These are phyloP conservation scores for Seriola dumerili DNA, from an alignment of 2,113 vertebrate genomes.

Conservation along the genomic window DNA sequence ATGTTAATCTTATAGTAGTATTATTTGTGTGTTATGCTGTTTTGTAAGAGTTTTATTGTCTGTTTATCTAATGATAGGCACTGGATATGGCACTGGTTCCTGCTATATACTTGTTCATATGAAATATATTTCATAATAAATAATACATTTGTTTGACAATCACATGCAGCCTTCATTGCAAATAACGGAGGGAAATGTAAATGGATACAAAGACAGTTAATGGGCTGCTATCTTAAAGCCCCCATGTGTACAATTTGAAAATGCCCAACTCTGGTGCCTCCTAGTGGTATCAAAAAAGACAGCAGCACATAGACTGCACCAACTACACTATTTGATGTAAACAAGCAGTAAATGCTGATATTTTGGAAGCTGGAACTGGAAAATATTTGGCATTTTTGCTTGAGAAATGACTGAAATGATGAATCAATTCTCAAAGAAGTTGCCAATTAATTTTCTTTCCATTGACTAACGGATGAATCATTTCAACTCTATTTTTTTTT, in stretches of 20 bases:
- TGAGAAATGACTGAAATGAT: not conserved
- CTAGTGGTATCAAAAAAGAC: conserved; percentile 20
- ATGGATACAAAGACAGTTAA: not conserved
- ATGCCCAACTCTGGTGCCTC: conserved; percentile 8
- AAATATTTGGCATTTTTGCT: not conserved
- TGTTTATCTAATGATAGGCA: too few relatives aligned
- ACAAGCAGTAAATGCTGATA: not conserved
- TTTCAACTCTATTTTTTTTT: too few relatives aligned
- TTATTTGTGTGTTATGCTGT: too few relatives aligned
- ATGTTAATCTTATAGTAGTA: too few relatives aligned
- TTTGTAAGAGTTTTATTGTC: too few relatives aligned
- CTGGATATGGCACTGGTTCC: too few relatives aligned
- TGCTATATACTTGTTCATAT: too few relatives aligned
- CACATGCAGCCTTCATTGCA: not conserved
- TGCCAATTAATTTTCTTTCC: not conserved
- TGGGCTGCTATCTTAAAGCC: not conserved
- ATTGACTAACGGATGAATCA: not conserved
- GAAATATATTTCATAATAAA: not conserved
- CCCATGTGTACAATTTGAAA: not conserved
- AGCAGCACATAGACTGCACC: not conserved
- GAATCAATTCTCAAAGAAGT: not conserved
- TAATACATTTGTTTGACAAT: not conserved
- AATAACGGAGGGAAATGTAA: not conserved
- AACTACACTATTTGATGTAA: too few relatives aligned
- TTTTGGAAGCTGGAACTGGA: not conserved